Evolutionary conservation across 2,888 invertebrate genomes (phyloP).

Genomic region (Thecophora atra): DNA sequence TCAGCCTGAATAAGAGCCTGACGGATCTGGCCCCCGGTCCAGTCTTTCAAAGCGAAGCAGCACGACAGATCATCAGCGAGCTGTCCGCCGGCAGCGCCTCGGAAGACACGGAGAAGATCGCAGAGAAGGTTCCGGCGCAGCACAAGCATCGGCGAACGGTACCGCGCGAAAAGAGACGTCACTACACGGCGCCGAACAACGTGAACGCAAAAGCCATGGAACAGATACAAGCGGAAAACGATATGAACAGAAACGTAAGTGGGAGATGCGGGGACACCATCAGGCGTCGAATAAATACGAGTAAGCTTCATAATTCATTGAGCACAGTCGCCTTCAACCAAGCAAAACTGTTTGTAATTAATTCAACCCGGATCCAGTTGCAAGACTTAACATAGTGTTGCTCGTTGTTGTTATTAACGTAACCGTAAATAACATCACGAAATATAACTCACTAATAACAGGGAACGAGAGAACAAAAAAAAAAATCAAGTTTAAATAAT

Average conservation of each 20-base stretch:
- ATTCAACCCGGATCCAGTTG: background rate
- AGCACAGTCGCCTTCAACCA: background rate
- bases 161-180: slow-evolving; percentile 84
- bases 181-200: slow-evolving; percentile 87
- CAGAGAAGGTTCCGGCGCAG: slow-evolving; percentile 68
- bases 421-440: background rate
- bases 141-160: slow-evolving; percentile 75
- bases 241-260: slow-evolving; percentile 66
- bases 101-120: slow-evolving; percentile 63
- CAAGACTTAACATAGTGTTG: slow-evolving; percentile 1
- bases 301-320: background rate
- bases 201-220: slow-evolving; percentile 72
- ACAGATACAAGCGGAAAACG: slow-evolving; percentile 68
- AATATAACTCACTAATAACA: background rate
- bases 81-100: slow-evolving; percentile 70
- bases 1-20: slow-evolving; percentile 63
- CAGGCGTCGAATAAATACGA: background rate
- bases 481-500: too few relatives aligned
- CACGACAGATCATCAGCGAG: slow-evolving; percentile 85
- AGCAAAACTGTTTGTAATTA: slow-evolving; percentile 17
- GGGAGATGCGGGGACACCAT: background rate
- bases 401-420: slow-evolving; percentile 6
- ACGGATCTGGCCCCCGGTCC: slow-evolving; percentile 75
- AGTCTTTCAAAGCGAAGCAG: slow-evolving; percentile 87
- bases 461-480: too few relatives aligned